Evolutionary conservation across 1,140 invertebrate species (phyloP), one percentile per base, ranked within the genome.

Genomic region (Drosophila gunungcola): DNA sequence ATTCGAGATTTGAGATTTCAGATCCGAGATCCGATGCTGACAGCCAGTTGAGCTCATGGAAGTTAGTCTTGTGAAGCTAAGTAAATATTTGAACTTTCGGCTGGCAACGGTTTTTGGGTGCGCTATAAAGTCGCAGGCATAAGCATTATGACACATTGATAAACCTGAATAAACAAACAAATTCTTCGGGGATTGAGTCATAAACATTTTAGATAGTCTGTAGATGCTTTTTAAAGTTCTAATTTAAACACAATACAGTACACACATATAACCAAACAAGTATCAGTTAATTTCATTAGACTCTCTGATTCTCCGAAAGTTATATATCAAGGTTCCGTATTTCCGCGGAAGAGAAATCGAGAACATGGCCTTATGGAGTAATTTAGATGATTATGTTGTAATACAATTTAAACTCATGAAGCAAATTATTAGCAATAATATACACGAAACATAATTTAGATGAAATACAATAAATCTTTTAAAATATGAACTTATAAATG

Each of bases 51-150:
- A 36, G 65, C 55, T 25, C 60, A 78, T 73, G 62, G 41, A 82
- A 78, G 73, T 78, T 67, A 32, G 32, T 48, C 49, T 64, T 41
- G 13, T n/a, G 45, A n/a, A 29, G 67, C 51, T 57, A 49, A 49
- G 67, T 72, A 83, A 83, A 79, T 57, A 83, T 82, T 79, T 73
- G 42, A 82, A 65, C 78, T 80, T 60, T 52, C 54, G 52, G 4
- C 52, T 34, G 11, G 39, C n/a, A 43, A 11, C 27, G 46, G 21
- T 42, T 52, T 56, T 61, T 55, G 12, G 55, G 52, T 42, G 36
- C 53, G 43, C 72, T 67, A 34, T 11, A 5, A 21, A 34, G n/a
- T 32, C 4, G 13, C 4, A 53, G n/a, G n/a, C n/a, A n/a, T n/a
- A n/a, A 6, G 4, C 2, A 12, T 10, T 65, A 2, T 38, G 32